phyloP scores from a whole-genome alignment of 2,797 vertebrate genomes.

The Loriculus beryllinus region DNA sequence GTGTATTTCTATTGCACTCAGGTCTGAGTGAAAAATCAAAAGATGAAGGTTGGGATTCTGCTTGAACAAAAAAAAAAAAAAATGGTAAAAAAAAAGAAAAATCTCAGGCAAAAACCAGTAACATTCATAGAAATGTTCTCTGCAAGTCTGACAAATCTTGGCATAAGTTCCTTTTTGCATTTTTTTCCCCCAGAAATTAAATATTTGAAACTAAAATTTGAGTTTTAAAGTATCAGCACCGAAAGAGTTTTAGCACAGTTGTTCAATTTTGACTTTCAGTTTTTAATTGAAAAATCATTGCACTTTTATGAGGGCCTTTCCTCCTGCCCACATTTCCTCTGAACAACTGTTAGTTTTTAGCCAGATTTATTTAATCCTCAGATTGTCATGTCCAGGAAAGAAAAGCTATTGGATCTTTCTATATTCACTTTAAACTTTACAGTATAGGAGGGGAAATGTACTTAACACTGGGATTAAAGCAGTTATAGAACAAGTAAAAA shows the following conservation, averaged over 20 bases:
- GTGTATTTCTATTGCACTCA: background rate
- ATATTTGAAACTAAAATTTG: constrained; percentile 1
- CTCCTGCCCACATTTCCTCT: background rate
- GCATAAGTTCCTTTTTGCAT: background rate
- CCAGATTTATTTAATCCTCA: background rate
- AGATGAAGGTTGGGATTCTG: background rate
- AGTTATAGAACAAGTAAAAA: background rate
- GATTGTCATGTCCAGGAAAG: background rate
- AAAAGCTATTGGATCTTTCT: background rate
- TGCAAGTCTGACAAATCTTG: background rate
- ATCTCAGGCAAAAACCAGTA: background rate
- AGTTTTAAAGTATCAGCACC: background rate
- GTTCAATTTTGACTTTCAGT: background rate
- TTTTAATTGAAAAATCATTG: background rate
- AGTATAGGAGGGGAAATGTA: background rate
- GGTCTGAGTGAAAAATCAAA: background rate
- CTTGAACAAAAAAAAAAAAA: background rate
- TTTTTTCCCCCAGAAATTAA: background rate
- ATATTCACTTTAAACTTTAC: background rate
- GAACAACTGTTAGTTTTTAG: background rate
- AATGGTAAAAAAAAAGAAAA: background rate
- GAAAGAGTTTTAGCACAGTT: background rate
- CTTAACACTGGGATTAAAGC: background rate
- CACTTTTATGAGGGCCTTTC: background rate
- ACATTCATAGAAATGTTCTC: background rate